These are phyloP conservation scores for Cyprichromis sp. DNA, from an alignment of 2,113 vertebrate genomes.

Conservation along the genomic window DNA sequence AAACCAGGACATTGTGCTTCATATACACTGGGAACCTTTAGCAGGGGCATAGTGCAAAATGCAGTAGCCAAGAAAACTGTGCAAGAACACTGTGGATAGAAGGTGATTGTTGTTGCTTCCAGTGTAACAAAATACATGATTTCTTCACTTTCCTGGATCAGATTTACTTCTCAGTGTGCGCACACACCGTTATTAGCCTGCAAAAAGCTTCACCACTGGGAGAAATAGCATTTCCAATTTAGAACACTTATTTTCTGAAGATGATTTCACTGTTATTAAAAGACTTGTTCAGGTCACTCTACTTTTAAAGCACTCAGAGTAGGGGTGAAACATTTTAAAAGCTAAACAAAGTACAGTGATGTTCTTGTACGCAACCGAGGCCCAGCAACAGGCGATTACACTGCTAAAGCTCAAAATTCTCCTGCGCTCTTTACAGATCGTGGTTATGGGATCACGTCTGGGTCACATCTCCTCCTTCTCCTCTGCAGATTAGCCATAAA, in stretches of 20 bases:
- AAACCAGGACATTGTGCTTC: not conserved
- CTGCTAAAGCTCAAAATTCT: not conserved
- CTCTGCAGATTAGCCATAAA: conserved; percentile 33
- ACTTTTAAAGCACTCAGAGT: not conserved
- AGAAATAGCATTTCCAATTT: not conserved
- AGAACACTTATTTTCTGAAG: not conserved
- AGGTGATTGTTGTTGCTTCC: not conserved
- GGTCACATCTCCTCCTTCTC: conserved; percentile 28
- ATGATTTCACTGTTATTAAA: not conserved
- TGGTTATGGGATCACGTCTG: conserved; percentile 27
- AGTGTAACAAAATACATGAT: not conserved
- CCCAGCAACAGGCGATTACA: not conserved
- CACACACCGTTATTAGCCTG: not conserved
- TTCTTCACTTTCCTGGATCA: not conserved
- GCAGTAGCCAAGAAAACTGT: not conserved
- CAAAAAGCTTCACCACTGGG: not conserved
- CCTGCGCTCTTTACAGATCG: not conserved
- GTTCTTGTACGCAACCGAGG: not conserved
- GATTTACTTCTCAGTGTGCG: not conserved
- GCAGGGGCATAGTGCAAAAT: not conserved
- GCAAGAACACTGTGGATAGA: not conserved
- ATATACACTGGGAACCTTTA: not conserved
- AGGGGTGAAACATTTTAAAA: not conserved
- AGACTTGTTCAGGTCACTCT: not conserved
- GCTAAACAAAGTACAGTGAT: not conserved